Evolutionary conservation across 2,888 invertebrate genomes (phyloP), one percentile per base, ranked within the genome.

Genomic region (Hedychridium roseum): DNA sequence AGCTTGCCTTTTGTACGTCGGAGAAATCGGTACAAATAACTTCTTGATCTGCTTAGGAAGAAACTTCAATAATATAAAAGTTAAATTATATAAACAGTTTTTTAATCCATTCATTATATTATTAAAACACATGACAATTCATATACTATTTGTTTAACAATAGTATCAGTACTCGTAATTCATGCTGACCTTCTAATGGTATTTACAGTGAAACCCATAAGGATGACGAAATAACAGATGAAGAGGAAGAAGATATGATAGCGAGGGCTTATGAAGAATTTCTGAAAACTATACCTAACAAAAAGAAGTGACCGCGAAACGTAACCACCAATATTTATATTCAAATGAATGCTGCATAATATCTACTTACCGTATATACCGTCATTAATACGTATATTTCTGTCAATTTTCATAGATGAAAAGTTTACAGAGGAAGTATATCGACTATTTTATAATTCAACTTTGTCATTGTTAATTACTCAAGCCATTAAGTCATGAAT

Each of bases 231-330:
- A 31, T 9, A 60, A 63, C n/a, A 5, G 70, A 70, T 5, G 68
- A 69, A 0, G 70, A 68, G 7, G 73, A 73, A 5, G 74, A 73
- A 14, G 73, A 76, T 9, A 63, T 64, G n/a, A 68, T 76, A 23
- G 71, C 73, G 9, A 68, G 57, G 18, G 76, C 76, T 40, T 78
- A 70, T 31, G 76, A 77, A 49, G 74, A 76, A 43, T 77, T 77
- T 47, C 63, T 76, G 28, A 71, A 69, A 27, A 34, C 66, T 7
- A 45, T 65, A 36, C 68, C 68, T 26, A 68, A 66, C 27, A 65
- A 61, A 37, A 69, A 9, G 5, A 23, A 23, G 23, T 6, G 9
- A 23, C 9, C 5, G 9, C 23, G 5, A 6, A 9, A 23, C 9
- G 9, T 9, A 23, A 23, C 5, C 23, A 23, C 9, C 5, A 23